A percentile compares a stretch with the other conserved stretches of the same genome.
phyloP scores from a whole-genome alignment of 92 coral and sea anemone species.

The Chrysogorgia sp. region DNA sequence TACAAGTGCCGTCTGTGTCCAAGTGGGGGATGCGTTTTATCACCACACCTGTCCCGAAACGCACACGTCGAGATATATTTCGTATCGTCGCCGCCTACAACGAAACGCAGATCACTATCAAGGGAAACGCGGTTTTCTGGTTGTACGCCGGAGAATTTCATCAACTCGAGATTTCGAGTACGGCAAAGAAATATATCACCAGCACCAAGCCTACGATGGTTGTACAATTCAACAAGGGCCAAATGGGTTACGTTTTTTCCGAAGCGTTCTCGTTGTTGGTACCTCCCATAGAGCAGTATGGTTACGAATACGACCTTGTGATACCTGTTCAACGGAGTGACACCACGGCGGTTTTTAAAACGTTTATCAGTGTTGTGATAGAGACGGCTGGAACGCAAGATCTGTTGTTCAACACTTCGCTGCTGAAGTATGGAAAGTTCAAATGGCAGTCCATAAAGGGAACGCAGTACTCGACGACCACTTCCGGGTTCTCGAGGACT shows the following conservation, averaged over 20 bases:
- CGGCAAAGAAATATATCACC: not conserved
- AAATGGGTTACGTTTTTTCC: not conserved
- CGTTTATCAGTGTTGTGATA: not conserved
- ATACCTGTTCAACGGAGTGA: no score
- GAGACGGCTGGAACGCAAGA: not conserved
- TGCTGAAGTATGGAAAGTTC: not conserved
- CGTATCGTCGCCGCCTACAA: constrained; percentile 11
- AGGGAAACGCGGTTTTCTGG: not conserved
- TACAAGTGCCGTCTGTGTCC: constrained; percentile 19
- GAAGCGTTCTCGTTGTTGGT: constrained; percentile 12
- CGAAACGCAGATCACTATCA: not conserved
- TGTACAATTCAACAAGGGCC: constrained; percentile 24
- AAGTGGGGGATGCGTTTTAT: constrained; percentile 39
- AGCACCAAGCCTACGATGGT: constrained; percentile 17
- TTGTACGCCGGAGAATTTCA: constrained; percentile 1
- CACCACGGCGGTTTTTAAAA: not conserved
- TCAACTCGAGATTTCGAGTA: not conserved
- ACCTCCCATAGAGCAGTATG: constrained; percentile 21
- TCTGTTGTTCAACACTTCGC: not conserved
- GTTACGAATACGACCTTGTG: not conserved
- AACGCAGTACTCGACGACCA: not conserved
- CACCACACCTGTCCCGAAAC: constrained; percentile 12
- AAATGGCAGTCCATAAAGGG: not conserved
- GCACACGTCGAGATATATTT: not conserved
- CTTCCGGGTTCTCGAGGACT: not conserved